These are phyloP conservation scores for Hirundichthys speculiger DNA, from an alignment of 2,113 vertebrate species.

Conservation along the genomic window DNA sequence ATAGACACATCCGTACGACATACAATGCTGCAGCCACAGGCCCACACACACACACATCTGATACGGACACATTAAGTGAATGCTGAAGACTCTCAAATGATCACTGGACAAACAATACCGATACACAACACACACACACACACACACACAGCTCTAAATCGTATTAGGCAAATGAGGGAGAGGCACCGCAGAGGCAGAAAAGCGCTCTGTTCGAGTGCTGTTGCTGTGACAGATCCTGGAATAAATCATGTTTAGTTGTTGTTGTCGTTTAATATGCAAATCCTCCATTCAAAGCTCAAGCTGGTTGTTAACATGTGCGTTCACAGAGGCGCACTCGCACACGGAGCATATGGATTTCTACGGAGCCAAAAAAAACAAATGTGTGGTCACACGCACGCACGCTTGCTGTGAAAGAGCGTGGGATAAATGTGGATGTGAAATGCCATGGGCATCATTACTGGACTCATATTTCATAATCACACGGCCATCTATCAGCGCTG, in stretches of 20 bases:
- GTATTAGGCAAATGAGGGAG: slow-evolving; percentile 72
- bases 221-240: slow-evolving; percentile 67
- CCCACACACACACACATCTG: slow-evolving; percentile 1
- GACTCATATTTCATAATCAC: slow-evolving; percentile 62
- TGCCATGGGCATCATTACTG: slow-evolving; percentile 57
- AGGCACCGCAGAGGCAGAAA: slow-evolving; percentile 37
- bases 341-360: slow-evolving; percentile 18
- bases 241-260: slow-evolving; percentile 66
- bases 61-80: not conserved
- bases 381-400: slow-evolving; percentile 6
- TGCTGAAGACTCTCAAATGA: slow-evolving; percentile 15
- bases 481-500: slow-evolving; percentile 46
- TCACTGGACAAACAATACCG: slow-evolving; percentile 9
- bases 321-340: slow-evolving; percentile 13
- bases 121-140: slow-evolving; percentile 24
- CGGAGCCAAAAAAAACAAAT: slow-evolving; percentile 1
- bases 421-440: slow-evolving; percentile 55
- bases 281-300: slow-evolving; percentile 55
- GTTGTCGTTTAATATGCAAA: slow-evolving; percentile 73
- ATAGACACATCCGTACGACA: slow-evolving; percentile 34
- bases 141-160: slow-evolving; percentile 52
- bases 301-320: slow-evolving; percentile 61
- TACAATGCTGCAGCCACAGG: slow-evolving; percentile 38
- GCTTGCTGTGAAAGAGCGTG: slow-evolving; percentile 17
- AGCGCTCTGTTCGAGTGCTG: slow-evolving; percentile 42